phyloP scores from a whole-genome alignment of 2,888 invertebrate genomes.

The Pseudeuparius sepicola region DNA sequence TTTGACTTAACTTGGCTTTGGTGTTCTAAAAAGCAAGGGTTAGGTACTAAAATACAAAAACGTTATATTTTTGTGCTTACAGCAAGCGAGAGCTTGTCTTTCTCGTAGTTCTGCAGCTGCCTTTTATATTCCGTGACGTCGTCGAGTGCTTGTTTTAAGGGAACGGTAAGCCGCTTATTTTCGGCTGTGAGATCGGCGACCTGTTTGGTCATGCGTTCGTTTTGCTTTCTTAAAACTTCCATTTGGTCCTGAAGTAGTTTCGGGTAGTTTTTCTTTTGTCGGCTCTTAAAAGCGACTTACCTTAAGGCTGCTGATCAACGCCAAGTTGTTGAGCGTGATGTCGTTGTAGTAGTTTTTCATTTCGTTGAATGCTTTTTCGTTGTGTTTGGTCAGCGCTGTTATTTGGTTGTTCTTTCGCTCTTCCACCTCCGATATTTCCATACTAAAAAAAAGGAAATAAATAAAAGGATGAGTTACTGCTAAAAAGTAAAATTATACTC shows the following conservation, averaged over 20 bases:
- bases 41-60: background rate
- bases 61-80: too few species aligned
- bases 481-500: constrained; percentile 26
- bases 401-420: constrained; percentile 86
- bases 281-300: constrained; percentile 36
- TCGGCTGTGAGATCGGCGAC: constrained; percentile 58
- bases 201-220: constrained; percentile 66
- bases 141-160: constrained; percentile 58
- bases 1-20: constrained; percentile 40
- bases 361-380: constrained; percentile 77
- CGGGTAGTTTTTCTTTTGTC: too few species aligned
- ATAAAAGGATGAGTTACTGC: constrained; percentile 2
- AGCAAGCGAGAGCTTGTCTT: constrained; percentile 57
- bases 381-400: constrained; percentile 65
- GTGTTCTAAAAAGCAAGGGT: constrained; percentile 41
- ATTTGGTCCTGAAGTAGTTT: constrained; percentile 59
- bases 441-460: constrained; percentile 37
- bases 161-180: constrained; percentile 62
- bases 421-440: constrained; percentile 82
- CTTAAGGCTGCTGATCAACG: constrained; percentile 82
- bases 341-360: constrained; percentile 94
- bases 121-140: constrained; percentile 64
- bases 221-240: constrained; percentile 64
- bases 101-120: constrained; percentile 74
- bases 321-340: constrained; percentile 85